phyloP scores from a whole-genome alignment of 2,888 invertebrate genomes.

The Hoplodrina blanda region DNA sequence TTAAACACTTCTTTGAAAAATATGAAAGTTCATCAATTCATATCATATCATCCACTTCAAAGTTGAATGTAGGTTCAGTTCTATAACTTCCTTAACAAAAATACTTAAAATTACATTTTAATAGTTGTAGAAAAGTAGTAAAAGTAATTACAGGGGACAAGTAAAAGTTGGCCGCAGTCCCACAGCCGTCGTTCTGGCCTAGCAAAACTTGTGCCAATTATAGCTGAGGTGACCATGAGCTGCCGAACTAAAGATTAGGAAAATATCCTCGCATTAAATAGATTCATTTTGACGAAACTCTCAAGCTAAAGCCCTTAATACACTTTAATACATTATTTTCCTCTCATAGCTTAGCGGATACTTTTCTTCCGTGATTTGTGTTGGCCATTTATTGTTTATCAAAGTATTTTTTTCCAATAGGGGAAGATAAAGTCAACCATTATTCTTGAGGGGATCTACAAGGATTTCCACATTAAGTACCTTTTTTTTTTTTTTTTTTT shows the following conservation, averaged over 20 bases:
- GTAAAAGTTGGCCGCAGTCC: slow-evolving; percentile 84
- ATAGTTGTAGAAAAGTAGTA: slow-evolving; percentile 77
- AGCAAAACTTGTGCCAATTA: slow-evolving; percentile 85
- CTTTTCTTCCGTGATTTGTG: slow-evolving; percentile 37
- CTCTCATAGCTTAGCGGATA: slow-evolving; percentile 37
- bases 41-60: slow-evolving; percentile 16
- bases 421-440: slow-evolving; percentile 57
- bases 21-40: slow-evolving; percentile 2
- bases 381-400: slow-evolving; percentile 58
- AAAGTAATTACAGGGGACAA: slow-evolving; percentile 85
- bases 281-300: not conserved
- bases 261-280: slow-evolving; percentile 9
- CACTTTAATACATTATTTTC: slow-evolving; percentile 31
- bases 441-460: slow-evolving; percentile 55
- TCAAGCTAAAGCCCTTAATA: slow-evolving; percentile 11
- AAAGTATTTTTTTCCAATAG: slow-evolving; percentile 56
- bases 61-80: slow-evolving; percentile 25
- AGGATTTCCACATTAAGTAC: slow-evolving; percentile 65
- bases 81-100: slow-evolving; percentile 29
- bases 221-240: slow-evolving; percentile 75
- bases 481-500: no score
- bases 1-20: not conserved
- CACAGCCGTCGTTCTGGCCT: slow-evolving; percentile 80
- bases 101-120: slow-evolving; percentile 54
- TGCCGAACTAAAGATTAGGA: slow-evolving; percentile 21